Conservation (phyloP, 2,113 vertebrate species). For the Seriola quinqueradiata region DNA sequence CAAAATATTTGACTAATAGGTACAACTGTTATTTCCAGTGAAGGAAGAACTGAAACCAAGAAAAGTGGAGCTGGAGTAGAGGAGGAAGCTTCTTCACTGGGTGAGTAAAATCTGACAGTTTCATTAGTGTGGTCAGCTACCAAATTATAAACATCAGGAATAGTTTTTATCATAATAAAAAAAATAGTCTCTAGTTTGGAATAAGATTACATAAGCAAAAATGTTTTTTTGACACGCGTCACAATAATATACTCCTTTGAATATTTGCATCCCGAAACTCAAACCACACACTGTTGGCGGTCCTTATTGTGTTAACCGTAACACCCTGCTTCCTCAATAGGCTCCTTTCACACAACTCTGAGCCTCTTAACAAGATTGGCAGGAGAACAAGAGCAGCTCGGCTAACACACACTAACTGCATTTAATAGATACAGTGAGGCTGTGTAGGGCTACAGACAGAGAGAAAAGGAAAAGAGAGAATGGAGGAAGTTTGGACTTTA, state of each 20-base stretch:
- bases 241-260: conserved; percentile 45
- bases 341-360: conserved; percentile 61
- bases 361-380: conserved; percentile 68
- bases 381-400: conserved; percentile 66
- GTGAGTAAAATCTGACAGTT: conserved; percentile 55
- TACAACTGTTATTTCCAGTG: conserved; percentile 53
- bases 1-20: conserved; percentile 42
- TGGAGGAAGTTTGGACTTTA: conserved; percentile 6
- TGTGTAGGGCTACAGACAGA: conserved; percentile 33
- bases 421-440: conserved; percentile 57
- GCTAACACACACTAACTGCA: conserved; percentile 16
- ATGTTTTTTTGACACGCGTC: background rate
- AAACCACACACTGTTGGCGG: conserved; percentile 60
- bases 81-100: conserved; percentile 50
- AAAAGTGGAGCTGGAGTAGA: conserved; percentile 45
- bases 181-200: background rate
- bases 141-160: conserved; percentile 6
- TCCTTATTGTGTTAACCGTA: conserved; percentile 64
- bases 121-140: conserved; percentile 11
- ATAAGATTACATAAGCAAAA: conserved; percentile 14
- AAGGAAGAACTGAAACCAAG: conserved; percentile 11
- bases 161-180: background rate
- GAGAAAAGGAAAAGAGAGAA: background rate
- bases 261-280: conserved; percentile 50
- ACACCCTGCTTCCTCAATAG: conserved; percentile 67